A percentile compares a stretch with the other conserved stretches of the same genome.
These are phyloP conservation scores for Rallus crepitans DNA, from an alignment of 2,797 vertebrate genomes.

Conservation along the genomic window DNA sequence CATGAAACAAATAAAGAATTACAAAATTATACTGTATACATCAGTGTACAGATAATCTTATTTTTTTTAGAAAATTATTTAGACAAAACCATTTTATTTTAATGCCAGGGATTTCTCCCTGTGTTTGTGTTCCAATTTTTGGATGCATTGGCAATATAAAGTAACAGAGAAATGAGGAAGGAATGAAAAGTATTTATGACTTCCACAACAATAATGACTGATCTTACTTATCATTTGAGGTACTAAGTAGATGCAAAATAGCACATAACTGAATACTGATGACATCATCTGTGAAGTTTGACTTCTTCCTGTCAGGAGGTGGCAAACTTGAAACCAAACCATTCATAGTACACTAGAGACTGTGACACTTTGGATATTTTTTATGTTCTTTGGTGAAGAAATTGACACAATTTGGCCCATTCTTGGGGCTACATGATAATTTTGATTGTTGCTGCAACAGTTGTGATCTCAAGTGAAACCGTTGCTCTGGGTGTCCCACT, in stretches of 20 bases:
- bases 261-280: background rate
- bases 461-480: background rate
- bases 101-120: background rate
- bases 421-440: background rate
- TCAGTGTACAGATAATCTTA: background rate
- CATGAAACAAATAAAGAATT: background rate
- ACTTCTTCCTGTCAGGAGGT: background rate
- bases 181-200: background rate
- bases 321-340: background rate
- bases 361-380: background rate
- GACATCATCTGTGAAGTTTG: background rate
- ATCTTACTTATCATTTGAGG: background rate
- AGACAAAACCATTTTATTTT: background rate
- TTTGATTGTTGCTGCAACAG: background rate
- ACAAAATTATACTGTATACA: background rate
- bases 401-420: background rate
- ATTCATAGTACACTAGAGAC: background rate
- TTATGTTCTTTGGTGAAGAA: background rate
- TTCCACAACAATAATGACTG: background rate
- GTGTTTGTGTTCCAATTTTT: background rate
- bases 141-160: background rate
- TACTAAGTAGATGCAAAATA: background rate
- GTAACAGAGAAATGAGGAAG: background rate
- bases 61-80: background rate
- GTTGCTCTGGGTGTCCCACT: background rate